phyloP scores from a whole-genome alignment of 2,113 vertebrate species.

The Mellivora capensis region DNA sequence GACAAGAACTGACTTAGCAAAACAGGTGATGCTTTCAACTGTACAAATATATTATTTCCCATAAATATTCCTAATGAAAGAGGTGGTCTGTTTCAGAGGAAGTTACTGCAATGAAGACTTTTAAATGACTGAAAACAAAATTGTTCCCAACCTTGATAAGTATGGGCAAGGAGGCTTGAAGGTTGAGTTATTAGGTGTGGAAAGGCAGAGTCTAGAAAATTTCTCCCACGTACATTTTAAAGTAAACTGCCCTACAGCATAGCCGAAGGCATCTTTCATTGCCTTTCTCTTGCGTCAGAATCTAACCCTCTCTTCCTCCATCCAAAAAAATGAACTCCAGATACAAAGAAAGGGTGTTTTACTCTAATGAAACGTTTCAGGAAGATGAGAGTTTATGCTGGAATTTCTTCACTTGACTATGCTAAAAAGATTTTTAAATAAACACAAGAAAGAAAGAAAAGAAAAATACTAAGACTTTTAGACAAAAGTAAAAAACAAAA shows the following conservation, averaged over 20 bases:
- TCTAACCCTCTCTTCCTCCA: background rate
- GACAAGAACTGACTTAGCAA: conserved; percentile 79
- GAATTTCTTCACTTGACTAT: background rate
- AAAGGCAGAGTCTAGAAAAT: conserved; percentile 79
- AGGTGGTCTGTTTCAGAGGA: conserved; percentile 67
- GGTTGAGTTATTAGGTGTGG: conserved; percentile 84
- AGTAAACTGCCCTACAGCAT: conserved; percentile 56
- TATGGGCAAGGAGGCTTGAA: conserved; percentile 62
- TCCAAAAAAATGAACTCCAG: background rate
- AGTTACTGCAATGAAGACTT: conserved; percentile 76
- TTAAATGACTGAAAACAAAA: conserved; percentile 75
- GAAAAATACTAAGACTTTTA: background rate
- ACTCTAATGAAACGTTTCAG: background rate
- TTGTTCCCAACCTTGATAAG: conserved; percentile 78
- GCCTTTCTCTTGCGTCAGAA: background rate
- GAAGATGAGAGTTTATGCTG: background rate
- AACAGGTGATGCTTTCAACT: conserved; percentile 82
- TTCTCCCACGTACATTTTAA: conserved; percentile 70
- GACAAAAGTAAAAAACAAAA: background rate
- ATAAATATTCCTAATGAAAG: conserved; percentile 81
- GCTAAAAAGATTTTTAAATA: background rate
- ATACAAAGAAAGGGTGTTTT: background rate
- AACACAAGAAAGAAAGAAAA: background rate
- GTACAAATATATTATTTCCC: conserved; percentile 81
- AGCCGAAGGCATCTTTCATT: background rate